Conservation (phyloP, 2,797 vertebrate species). For the Danio choprae region DNA sequence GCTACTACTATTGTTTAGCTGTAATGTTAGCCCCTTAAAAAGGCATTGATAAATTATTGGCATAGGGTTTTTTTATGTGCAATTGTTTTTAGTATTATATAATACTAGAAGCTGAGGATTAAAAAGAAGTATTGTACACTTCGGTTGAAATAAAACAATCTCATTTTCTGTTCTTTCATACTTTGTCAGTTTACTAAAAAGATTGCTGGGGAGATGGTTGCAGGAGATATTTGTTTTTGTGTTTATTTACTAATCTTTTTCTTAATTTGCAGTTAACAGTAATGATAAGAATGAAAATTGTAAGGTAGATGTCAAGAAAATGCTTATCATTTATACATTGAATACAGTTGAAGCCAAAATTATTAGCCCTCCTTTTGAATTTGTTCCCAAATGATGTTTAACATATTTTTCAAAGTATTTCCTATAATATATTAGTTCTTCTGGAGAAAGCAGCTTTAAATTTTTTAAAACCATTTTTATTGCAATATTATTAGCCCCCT, state of each 20-base stretch:
- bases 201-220: background rate
- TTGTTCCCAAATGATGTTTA: too few species aligned
- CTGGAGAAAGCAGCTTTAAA: too few species aligned
- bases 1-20: slow-evolving; percentile 7
- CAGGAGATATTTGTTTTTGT: background rate
- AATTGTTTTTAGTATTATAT: slow-evolving; percentile 38
- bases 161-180: background rate
- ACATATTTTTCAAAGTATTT: too few species aligned
- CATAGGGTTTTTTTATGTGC: background rate
- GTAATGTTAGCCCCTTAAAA: slow-evolving; percentile 5
- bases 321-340: too few species aligned
- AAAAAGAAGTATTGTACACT: slow-evolving; percentile 41
- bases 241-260: background rate
- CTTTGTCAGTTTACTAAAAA: background rate
- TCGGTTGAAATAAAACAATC: slow-evolving; percentile 41
- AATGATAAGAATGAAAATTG: background rate
- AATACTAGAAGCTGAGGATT: slow-evolving; percentile 34
- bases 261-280: background rate
- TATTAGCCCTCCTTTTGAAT: too few species aligned
- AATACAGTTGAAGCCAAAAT: too few species aligned
- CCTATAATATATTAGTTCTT: too few species aligned
- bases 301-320: too few species aligned
- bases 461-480: too few species aligned
- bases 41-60: slow-evolving; percentile 12
- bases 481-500: too few species aligned